Percentiles rank a stretch among this genome's conserved stretches.
Evolutionary conservation across 1,140 invertebrate genomes (phyloP).

Genomic region (Sogatella furcifera): DNA sequence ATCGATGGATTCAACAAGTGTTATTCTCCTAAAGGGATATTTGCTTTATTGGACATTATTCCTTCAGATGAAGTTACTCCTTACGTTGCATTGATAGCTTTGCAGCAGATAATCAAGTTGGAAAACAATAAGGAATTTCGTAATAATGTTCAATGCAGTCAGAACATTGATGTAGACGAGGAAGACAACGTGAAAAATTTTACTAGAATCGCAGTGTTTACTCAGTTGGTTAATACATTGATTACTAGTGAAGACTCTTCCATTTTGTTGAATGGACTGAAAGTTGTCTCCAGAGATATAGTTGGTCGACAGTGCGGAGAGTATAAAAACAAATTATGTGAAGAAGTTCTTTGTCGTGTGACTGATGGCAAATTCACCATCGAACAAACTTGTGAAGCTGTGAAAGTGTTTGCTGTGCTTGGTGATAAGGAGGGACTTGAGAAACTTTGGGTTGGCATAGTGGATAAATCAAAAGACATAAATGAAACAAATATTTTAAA

Average conservation of each 20-base stretch:
- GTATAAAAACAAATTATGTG: slow-evolving; percentile 43
- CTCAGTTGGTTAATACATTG: slow-evolving; percentile 37
- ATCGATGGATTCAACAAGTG: slow-evolving; percentile 31
- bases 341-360: slow-evolving; percentile 47
- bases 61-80: slow-evolving; percentile 39
- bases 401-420: slow-evolving; percentile 34
- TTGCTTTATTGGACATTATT: slow-evolving; percentile 33
- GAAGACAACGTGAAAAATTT: slow-evolving; percentile 30
- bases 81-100: slow-evolving; percentile 36
- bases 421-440: slow-evolving; percentile 38
- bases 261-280: slow-evolving; percentile 36
- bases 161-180: slow-evolving; percentile 18
- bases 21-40: slow-evolving; percentile 25
- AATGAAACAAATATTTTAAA: slow-evolving; percentile 42
- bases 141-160: slow-evolving; percentile 11
- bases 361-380: slow-evolving; percentile 47
- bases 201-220: slow-evolving; percentile 33
- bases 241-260: slow-evolving; percentile 30
- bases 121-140: slow-evolving; percentile 34
- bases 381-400: slow-evolving; percentile 47
- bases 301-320: slow-evolving; percentile 34
- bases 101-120: slow-evolving; percentile 40
- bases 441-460: slow-evolving; percentile 56
- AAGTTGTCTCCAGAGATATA: slow-evolving; percentile 32
- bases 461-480: slow-evolving; percentile 44